phyloP scores from a whole-genome alignment of 2,888 invertebrate genomes.

The Boloria euphrosyne region DNA sequence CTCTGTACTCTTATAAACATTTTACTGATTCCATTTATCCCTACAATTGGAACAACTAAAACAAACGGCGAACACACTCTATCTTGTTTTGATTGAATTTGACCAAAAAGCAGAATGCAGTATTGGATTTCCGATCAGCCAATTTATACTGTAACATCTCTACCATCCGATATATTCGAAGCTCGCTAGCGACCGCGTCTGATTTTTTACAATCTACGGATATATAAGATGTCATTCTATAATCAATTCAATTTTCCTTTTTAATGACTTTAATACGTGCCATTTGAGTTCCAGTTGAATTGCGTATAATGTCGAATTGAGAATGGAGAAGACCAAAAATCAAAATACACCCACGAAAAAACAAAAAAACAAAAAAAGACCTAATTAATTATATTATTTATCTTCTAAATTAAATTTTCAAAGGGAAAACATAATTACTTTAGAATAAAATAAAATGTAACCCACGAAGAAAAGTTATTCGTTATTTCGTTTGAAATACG shows the following conservation, averaged over 20 bases:
- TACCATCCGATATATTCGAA: neutral
- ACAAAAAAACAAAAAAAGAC: no score
- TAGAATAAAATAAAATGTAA: neutral
- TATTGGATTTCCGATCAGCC: conserved; percentile 21
- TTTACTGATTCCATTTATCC: conserved; percentile 1
- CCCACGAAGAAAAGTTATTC: conserved; percentile 2
- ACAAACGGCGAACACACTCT: conserved; percentile 27
- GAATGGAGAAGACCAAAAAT: no score
- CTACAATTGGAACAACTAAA: conserved; percentile 10
- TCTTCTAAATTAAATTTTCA: no score
- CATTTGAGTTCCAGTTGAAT: no score
- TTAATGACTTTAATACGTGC: no score
- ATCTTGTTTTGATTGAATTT: conserved; percentile 36
- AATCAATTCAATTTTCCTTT: no score
- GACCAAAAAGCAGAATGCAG: conserved; percentile 20
- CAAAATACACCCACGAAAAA: no score
- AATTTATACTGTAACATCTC: conserved; percentile 15
- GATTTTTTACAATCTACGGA: no score
- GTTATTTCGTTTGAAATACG: conserved; percentile 14
- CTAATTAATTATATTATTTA: no score
- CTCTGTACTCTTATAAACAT: neutral
- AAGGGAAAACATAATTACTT: neutral
- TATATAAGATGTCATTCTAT: no score
- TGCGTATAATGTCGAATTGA: no score
- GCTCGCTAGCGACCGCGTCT: neutral